Percentiles rank a stretch among this genome's conserved stretches.
These are phyloP conservation scores for Oegoconia quadripuncta DNA, from an alignment of 2,888 invertebrate genomes.

Conservation along the genomic window DNA sequence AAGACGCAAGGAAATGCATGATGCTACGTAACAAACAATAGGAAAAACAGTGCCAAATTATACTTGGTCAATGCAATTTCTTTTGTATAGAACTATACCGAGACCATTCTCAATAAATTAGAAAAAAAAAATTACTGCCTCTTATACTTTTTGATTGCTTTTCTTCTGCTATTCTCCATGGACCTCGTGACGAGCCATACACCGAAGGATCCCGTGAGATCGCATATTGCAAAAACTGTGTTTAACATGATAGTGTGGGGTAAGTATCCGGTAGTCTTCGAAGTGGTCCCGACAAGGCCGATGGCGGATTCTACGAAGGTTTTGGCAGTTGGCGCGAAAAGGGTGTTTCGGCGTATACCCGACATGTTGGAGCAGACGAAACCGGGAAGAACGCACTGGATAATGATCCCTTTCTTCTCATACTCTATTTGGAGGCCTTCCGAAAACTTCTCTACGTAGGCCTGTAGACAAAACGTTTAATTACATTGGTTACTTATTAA, in stretches of 20 bases:
- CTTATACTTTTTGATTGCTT: conserved; percentile 77
- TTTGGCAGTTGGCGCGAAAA: conserved; percentile 87
- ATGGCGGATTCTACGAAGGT: conserved; percentile 86
- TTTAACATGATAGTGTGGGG: conserved; percentile 82
- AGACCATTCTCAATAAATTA: conserved; percentile 7
- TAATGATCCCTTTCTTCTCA: conserved; percentile 82
- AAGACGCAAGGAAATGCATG: too few relatives aligned
- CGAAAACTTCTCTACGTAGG: conserved; percentile 90
- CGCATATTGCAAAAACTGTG: conserved; percentile 64
- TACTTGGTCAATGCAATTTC: too few relatives aligned
- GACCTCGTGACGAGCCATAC: conserved; percentile 82
- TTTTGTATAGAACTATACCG: too few relatives aligned
- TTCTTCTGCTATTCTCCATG: conserved; percentile 82
- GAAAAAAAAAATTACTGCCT: conserved; percentile 46
- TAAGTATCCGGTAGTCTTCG: conserved; percentile 86
- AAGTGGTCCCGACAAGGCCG: conserved; percentile 83
- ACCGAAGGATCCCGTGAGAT: conserved; percentile 73
- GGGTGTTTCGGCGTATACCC: conserved; percentile 84
- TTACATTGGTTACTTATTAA: too few relatives aligned
- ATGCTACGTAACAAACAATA: too few relatives aligned
- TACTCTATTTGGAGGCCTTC: conserved; percentile 88
- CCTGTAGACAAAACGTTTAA: conserved; percentile 57
- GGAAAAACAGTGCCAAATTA: too few relatives aligned
- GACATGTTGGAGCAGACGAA: conserved; percentile 96
- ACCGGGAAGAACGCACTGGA: conserved; percentile 92